phyloP scores from a whole-genome alignment of 2,797 vertebrate genomes.

The Protonibea diacanthus region DNA sequence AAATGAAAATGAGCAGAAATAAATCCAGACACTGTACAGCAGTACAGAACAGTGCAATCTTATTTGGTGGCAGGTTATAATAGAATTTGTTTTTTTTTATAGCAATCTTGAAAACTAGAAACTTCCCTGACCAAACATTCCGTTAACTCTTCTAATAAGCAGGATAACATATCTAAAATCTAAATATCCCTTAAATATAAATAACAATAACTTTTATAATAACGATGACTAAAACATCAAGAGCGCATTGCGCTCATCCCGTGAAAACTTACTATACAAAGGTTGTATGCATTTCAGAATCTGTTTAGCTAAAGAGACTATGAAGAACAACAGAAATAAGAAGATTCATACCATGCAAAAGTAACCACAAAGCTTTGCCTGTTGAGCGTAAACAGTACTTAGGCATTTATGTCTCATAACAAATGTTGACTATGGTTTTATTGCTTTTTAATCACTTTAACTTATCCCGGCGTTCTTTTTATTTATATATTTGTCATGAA shows the following conservation, averaged over 20 bases:
- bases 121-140: slow-evolving; percentile 85
- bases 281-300: slow-evolving; percentile 64
- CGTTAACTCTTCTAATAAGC: slow-evolving; percentile 81
- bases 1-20: slow-evolving; percentile 72
- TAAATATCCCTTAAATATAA: slow-evolving; percentile 90
- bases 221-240: slow-evolving; percentile 78
- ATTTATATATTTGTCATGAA: slow-evolving; percentile 38
- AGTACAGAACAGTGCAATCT: slow-evolving; percentile 87
- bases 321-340: slow-evolving; percentile 68
- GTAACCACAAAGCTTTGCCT: slow-evolving; percentile 65
- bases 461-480: slow-evolving; percentile 51
- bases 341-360: slow-evolving; percentile 68
- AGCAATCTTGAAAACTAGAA: slow-evolving; percentile 80
- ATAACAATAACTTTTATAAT: slow-evolving; percentile 83
- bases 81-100: slow-evolving; percentile 80
- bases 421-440: slow-evolving; percentile 70
- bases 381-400: slow-evolving; percentile 75
- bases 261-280: slow-evolving; percentile 80
- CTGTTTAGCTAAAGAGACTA: slow-evolving; percentile 55
- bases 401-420: slow-evolving; percentile 64
- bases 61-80: slow-evolving; percentile 88
- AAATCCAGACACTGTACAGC: slow-evolving; percentile 82
- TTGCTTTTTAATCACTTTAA: slow-evolving; percentile 79
- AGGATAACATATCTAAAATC: slow-evolving; percentile 86
- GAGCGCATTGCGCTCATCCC: slow-evolving; percentile 77